phyloP scores from a whole-genome alignment of 2,888 invertebrate genomes.

The Chromoteleia sp. region DNA sequence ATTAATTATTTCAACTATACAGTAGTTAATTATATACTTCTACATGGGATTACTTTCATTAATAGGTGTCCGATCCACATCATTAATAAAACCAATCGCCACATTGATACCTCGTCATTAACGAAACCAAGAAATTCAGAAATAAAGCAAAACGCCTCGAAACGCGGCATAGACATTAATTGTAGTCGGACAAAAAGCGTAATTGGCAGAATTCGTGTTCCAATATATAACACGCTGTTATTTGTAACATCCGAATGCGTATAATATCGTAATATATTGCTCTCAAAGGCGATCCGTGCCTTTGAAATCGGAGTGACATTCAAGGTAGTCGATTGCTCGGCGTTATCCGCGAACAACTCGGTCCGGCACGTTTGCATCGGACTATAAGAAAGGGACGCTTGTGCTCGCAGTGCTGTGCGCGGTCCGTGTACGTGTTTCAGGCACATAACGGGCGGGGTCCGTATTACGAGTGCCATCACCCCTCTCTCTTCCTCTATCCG shows the following conservation, averaged over 20 bases:
- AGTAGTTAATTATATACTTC: no score
- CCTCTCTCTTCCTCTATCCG: constrained; percentile 43
- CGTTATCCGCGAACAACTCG: constrained; percentile 70
- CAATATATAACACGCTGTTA: constrained; percentile 19
- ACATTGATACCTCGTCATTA: no score
- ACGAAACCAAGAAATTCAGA: constrained; percentile 18
- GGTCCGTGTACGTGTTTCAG: constrained; percentile 40
- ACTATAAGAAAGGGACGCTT: constrained; percentile 60
- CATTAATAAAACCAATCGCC: no score
- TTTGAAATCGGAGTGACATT: constrained; percentile 70
- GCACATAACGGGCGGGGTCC: constrained; percentile 68
- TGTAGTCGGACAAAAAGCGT: constrained; percentile 22
- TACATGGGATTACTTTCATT: no score
- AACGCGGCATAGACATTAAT: constrained; percentile 39
- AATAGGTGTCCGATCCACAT: no score
- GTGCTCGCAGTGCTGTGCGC: constrained; percentile 36
- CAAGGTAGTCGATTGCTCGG: constrained; percentile 74
- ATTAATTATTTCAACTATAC: no score
- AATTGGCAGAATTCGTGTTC: constrained; percentile 39
- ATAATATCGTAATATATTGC: constrained; percentile 61
- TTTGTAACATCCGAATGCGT: constrained; percentile 61
- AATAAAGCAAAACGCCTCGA: background rate
- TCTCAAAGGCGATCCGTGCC: constrained; percentile 60
- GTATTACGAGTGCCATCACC: constrained; percentile 58
- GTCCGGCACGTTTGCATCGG: constrained; percentile 66